Evolutionary conservation across 2,888 invertebrate species (phyloP).

Genomic region (Apantesis nais): DNA sequence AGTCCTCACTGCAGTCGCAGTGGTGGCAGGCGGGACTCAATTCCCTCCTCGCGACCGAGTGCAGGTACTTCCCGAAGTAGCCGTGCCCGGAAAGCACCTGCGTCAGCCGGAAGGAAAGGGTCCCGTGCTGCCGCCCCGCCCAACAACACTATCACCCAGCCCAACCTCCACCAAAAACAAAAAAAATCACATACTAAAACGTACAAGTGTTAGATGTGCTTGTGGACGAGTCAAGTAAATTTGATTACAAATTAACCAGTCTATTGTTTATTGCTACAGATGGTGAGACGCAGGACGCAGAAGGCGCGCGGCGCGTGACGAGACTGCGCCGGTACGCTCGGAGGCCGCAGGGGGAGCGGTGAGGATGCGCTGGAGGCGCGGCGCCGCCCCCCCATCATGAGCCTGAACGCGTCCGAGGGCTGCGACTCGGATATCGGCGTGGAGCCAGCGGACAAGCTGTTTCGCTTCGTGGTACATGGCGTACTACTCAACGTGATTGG

Average conservation of each 20-base stretch:
- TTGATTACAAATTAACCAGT: not conserved
- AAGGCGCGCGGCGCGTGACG: slow-evolving; percentile 13
- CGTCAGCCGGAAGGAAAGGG: no score
- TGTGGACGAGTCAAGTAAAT: not conserved
- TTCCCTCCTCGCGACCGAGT: no score
- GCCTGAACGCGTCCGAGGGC: slow-evolving; percentile 57
- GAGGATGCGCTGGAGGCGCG: slow-evolving; percentile 36
- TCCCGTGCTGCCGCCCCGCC: no score
- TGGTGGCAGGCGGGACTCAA: no score
- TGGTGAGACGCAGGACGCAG: slow-evolving; percentile 18
- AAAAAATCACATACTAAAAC: not conserved
- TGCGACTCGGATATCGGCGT: slow-evolving; percentile 76
- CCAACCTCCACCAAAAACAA: no score
- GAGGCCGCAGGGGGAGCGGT: slow-evolving; percentile 20
- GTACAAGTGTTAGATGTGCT: not conserved
- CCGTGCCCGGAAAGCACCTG: no score
- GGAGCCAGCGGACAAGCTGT: slow-evolving; percentile 83
- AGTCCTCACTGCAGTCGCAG: no score
- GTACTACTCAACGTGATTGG: slow-evolving; percentile 92
- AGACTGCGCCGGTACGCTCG: slow-evolving; percentile 35
- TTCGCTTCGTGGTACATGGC: slow-evolving; percentile 93
- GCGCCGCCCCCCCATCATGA: slow-evolving; percentile 48
- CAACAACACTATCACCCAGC: no score
- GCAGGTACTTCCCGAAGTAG: no score
- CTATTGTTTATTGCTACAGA: slow-evolving; percentile 13